These are phyloP conservation scores for Grammomys surdaster DNA, from an alignment of 2,113 vertebrate genomes.

Conservation along the genomic window DNA sequence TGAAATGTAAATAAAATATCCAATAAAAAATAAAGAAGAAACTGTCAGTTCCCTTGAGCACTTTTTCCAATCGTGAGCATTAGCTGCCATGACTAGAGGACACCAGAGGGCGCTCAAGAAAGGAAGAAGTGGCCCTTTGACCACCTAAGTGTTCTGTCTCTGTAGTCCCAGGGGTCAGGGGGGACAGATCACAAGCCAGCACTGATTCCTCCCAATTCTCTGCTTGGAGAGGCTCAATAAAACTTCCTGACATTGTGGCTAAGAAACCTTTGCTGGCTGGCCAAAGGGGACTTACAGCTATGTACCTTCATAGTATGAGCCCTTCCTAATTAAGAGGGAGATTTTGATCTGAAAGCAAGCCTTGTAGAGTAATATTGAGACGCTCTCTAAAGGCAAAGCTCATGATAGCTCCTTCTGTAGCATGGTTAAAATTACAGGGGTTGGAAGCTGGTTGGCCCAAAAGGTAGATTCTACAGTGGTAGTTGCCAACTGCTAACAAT, in stretches of 20 bases:
- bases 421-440: neutral
- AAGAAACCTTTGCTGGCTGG: neutral
- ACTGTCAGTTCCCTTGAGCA: neutral
- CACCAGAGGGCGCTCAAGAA: conserved; percentile 77
- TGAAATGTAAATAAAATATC: too few relatives aligned
- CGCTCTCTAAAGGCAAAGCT: neutral
- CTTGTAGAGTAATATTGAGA: fast-evolving
- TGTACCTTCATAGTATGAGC: too few relatives aligned
- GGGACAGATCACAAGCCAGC: neutral
- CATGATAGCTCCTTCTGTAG: fast-evolving
- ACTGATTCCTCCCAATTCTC: neutral
- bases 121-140: neutral
- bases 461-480: neutral
- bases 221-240: neutral
- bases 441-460: neutral
- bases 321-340: neutral
- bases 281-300: neutral
- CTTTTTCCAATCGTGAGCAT: neutral
- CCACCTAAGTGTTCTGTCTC: neutral
- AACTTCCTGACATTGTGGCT: neutral
- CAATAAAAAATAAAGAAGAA: neutral
- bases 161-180: too few relatives aligned
- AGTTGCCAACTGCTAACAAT: neutral
- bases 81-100: neutral
- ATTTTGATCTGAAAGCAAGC: neutral